phyloP scores from a whole-genome alignment of 2,888 invertebrate genomes.

The Agonopterix alstromeriana region DNA sequence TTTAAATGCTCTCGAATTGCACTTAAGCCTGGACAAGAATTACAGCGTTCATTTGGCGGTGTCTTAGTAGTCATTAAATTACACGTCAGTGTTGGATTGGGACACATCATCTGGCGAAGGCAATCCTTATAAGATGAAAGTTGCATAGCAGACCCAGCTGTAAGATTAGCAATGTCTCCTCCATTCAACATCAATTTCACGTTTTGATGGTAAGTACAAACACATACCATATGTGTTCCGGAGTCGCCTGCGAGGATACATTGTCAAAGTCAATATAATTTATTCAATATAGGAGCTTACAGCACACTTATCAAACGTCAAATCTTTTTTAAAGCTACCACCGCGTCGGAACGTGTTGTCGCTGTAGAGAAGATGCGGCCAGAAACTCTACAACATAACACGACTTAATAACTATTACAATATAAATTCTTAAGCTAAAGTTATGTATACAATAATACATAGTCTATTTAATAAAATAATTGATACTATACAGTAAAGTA shows the following conservation, averaged over 20 bases:
- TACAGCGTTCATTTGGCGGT: constrained; percentile 11
- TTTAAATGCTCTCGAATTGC: constrained; percentile 15
- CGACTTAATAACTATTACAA: no score
- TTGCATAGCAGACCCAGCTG: constrained; percentile 12
- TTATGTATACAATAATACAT: no score
- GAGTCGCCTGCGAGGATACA: constrained; percentile 12
- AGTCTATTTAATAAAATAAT: no score
- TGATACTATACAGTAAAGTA: no score
- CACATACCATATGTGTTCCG: constrained; percentile 12
- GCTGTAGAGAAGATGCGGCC: no score
- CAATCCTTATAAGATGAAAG: constrained; percentile 15
- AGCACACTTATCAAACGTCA: no score
- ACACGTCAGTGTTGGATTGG: constrained; percentile 12
- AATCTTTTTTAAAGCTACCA: no score
- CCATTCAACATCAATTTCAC: constrained; percentile 5
- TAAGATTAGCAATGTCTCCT: constrained; percentile 14
- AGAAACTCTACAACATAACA: no score
- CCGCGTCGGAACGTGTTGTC: no score
- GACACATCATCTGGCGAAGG: constrained; percentile 15
- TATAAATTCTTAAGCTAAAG: no score
- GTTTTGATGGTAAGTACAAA: constrained; percentile 5
- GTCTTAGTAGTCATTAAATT: constrained; percentile 14
- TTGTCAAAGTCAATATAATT: no score
- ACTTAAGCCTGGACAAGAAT: constrained; percentile 9
- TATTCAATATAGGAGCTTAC: no score